Conservation (phyloP, 2,888 invertebrate genomes). For the Nesidiocoris tenuis region DNA sequence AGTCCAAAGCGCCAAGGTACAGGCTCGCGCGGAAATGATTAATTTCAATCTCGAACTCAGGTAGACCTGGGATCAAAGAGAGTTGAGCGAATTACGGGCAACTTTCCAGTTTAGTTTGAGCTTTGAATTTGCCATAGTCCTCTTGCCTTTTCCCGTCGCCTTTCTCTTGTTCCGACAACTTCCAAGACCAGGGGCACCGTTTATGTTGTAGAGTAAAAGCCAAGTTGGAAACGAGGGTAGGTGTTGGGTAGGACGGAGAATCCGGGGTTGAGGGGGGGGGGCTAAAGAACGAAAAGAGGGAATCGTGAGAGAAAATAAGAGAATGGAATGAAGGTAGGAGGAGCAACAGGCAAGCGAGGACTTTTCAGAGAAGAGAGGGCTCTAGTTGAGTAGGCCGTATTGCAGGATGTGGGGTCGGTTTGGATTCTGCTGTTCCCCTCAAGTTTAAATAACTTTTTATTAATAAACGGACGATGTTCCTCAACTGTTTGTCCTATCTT, state of each 20-base stretch:
- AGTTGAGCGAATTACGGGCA: slow-evolving; percentile 32
- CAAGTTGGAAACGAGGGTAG: not conserved
- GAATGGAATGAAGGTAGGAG: not conserved
- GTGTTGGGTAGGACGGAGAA: not conserved
- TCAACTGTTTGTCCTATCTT: not conserved
- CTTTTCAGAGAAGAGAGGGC: not conserved
- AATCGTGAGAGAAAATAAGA: not conserved
- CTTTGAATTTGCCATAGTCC: slow-evolving; percentile 23
- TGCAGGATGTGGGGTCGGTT: not conserved
- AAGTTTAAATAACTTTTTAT: slow-evolving; percentile 44
- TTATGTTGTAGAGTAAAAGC: not conserved
- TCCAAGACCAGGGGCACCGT: not conserved
- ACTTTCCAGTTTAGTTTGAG: slow-evolving; percentile 40
- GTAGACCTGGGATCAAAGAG: slow-evolving; percentile 39
- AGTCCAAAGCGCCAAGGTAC: too few species aligned
- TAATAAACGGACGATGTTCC: slow-evolving; percentile 38
- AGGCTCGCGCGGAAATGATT: too few species aligned
- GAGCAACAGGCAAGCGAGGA: not conserved
- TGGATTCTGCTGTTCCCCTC: slow-evolving; percentile 12
- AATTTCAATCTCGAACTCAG: slow-evolving; percentile 40
- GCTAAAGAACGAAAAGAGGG: not conserved
- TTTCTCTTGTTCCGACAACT: not conserved
- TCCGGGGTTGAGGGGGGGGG: not conserved
- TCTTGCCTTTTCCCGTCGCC: not conserved
- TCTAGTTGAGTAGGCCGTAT: not conserved